These are phyloP conservation scores for Sarcophaga variegata DNA, from an alignment of 2,888 invertebrate genomes.

Conservation along the genomic window DNA sequence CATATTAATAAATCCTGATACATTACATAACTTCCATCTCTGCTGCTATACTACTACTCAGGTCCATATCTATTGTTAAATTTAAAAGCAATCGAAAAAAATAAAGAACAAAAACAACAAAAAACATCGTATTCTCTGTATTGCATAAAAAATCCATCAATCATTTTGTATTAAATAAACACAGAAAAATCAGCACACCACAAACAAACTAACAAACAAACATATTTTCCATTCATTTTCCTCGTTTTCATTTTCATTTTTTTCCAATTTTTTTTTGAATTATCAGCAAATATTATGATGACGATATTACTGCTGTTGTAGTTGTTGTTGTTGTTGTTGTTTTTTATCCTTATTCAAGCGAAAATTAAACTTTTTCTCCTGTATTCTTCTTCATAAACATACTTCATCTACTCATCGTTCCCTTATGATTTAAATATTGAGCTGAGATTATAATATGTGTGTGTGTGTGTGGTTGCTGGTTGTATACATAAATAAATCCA, in stretches of 20 bases:
- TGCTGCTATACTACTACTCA: not conserved
- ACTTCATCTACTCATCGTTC: not conserved
- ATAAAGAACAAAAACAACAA: not conserved
- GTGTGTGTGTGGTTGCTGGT: not conserved
- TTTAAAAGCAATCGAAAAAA: conserved; percentile 31
- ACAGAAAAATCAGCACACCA: conserved; percentile 59
- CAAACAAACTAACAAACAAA: not conserved
- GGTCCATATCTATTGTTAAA: conserved; percentile 14
- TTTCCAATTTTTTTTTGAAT: conserved; percentile 23
- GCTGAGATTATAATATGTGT: not conserved
- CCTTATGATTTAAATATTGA: conserved; percentile 52
- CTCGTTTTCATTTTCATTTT: not conserved
- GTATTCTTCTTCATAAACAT: not conserved
- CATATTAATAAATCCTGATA: too few species aligned
- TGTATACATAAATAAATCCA: conserved; percentile 50
- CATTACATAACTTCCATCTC: conserved; percentile 19
- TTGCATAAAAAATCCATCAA: conserved; percentile 63
- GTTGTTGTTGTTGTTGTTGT: not conserved
- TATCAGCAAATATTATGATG: conserved; percentile 56
- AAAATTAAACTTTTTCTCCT: conserved; percentile 52
- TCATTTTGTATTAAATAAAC: conserved; percentile 63
- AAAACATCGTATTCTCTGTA: not conserved
- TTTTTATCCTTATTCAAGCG: conserved; percentile 33
- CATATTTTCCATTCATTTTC: conserved; percentile 29
- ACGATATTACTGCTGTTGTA: not conserved